Evolutionary conservation across 2,888 invertebrate genomes (phyloP), one percentile per base, ranked within the genome.

Genomic region (Pachymerium ferrugineum): DNA sequence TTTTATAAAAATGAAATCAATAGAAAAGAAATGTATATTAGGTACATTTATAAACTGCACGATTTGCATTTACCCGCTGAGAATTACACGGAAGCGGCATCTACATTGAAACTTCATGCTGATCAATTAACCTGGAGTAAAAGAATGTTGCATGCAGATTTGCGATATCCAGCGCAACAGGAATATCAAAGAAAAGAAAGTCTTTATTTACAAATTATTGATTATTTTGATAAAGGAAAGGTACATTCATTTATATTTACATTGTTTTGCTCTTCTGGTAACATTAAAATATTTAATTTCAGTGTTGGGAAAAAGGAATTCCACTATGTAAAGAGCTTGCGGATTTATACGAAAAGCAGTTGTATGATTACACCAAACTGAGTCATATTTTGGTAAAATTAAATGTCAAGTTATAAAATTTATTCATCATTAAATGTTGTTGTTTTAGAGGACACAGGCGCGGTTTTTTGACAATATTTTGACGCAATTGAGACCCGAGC

Each of bases 1-100:
- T 97, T 97, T 83, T 97, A 97, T 85, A 94, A 95, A 82, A 94
- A 93, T 81, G 95, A 96, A 84, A 94, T 95, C 78, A 94, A 96
- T 80, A 88, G 95, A 28, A 93, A 94, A 80, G 95, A 96, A 83
- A 94, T 97, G 93, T 97, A 97, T 83, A 85, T 96, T 71, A 89
- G 92, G 73, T 97, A 97, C 83, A 95, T 97, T 76, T 95, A 96
- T 85, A 96, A 96, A 82, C 85, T 97, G 35, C 94, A 94, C 81
- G 94, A 95, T 80, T 86, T 97, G 14, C 97, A 97, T 83, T 85
- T 94, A 71, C 90, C 91, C 16, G 92, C 94, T 0, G 94, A 94
- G 80, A 97, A 97, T 83, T 96, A 89, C 80, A 91, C 94, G 0
- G 97, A 97, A 84, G 97, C 97, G 1, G 97, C 94, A 0, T 94